Evolutionary conservation across 2,797 vertebrate genomes (phyloP).

Genomic region (Poeciliopsis turneri): DNA sequence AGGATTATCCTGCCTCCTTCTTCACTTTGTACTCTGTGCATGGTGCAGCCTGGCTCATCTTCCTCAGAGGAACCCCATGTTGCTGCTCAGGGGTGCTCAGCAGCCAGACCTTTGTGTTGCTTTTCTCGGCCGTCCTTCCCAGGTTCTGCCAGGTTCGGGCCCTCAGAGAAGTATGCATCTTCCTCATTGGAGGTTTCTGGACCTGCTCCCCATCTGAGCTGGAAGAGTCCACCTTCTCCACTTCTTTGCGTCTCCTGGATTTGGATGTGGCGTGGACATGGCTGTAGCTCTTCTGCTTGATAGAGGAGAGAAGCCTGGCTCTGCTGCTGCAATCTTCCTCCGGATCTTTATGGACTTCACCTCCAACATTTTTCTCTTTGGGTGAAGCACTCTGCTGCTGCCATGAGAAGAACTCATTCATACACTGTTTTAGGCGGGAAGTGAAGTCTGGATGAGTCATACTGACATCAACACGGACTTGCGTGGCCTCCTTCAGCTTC

Average conservation of each 20-base stretch:
- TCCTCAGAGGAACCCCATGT: background rate
- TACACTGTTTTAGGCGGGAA: constrained; percentile 17
- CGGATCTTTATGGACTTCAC: background rate
- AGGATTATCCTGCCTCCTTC: background rate
- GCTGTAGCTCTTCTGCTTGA: constrained; percentile 70
- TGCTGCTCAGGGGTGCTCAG: constrained; percentile 45
- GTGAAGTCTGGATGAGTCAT: constrained; percentile 35
- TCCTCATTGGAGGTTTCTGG: background rate
- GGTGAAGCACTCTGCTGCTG: constrained; percentile 57
- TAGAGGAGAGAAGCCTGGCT: constrained; percentile 60
- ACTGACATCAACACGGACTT: constrained; percentile 10
- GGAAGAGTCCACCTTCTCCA: constrained; percentile 19
- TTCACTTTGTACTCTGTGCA: background rate
- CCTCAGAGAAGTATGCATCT: constrained; percentile 47
- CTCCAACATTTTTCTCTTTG: background rate
- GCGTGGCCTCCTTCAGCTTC: constrained; percentile 44
- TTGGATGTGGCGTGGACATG: constrained; percentile 21
- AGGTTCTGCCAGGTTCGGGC: constrained; percentile 56
- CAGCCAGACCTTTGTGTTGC: constrained; percentile 43
- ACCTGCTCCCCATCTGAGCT: constrained; percentile 1
- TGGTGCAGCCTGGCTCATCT: rapidly evolving
- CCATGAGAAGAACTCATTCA: constrained; percentile 57
- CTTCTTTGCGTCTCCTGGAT: constrained; percentile 48
- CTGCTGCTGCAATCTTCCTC: constrained; percentile 33
- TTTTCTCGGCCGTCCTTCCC: constrained; percentile 1